Conservation (phyloP, 2,888 invertebrate species). For the Drosophila birchii region DNA sequence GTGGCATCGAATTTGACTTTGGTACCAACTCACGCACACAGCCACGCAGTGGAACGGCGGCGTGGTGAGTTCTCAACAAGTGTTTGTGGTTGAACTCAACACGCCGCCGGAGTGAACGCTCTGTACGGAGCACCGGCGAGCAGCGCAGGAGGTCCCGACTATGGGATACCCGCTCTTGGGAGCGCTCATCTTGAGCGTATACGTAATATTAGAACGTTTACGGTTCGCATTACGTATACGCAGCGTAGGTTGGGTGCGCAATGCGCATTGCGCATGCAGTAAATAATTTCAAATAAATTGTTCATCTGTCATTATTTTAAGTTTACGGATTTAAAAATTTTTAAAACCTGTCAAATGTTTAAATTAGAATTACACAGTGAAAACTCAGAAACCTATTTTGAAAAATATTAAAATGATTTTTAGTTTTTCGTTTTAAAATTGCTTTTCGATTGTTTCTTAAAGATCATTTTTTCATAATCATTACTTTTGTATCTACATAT, state of each 20-base stretch:
- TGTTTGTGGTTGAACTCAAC: slow-evolving; percentile 59
- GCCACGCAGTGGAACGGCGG: slow-evolving; percentile 39
- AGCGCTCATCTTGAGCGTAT: slow-evolving; percentile 6
- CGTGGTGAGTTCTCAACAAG: slow-evolving; percentile 79
- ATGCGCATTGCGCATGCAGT: background rate
- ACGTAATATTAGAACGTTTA: slow-evolving; percentile 1
- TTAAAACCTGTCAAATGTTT: background rate
- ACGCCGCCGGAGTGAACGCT: slow-evolving; percentile 25
- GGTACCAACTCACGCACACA: slow-evolving; percentile 28
- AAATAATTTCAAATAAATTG: background rate
- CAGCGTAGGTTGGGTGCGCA: background rate
- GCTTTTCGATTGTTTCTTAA: background rate
- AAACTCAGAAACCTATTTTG: background rate
- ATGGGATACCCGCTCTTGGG: slow-evolving; percentile 20
- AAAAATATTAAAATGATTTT: background rate
- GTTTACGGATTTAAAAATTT: background rate
- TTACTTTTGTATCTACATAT: background rate
- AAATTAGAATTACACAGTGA: background rate
- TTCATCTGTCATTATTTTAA: background rate
- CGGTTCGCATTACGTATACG: slow-evolving; percentile 6
- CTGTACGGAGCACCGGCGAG: slow-evolving; percentile 1
- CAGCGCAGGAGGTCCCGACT: slow-evolving; percentile 21
- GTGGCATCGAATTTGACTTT: slow-evolving; percentile 26
- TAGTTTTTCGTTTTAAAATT: background rate
- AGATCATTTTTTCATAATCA: background rate